Conservation (phyloP, 2,797 vertebrate genomes). For the Zalophus californianus region DNA sequence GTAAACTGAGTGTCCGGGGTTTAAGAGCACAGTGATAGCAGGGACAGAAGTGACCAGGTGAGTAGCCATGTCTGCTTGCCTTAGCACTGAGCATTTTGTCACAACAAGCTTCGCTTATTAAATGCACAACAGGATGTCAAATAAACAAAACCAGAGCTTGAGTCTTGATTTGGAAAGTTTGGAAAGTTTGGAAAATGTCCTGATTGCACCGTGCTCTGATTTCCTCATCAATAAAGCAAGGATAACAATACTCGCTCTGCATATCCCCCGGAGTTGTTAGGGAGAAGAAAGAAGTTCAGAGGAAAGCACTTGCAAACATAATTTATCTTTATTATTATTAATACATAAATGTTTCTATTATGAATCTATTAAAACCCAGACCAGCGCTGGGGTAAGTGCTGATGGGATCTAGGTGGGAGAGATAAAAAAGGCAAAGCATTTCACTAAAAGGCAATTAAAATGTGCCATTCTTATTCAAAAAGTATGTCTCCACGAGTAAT, state of each 20-base stretch:
- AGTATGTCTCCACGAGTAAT: constrained; percentile 42
- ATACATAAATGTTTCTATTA: constrained; percentile 61
- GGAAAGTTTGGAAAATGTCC: not conserved
- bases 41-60: not conserved
- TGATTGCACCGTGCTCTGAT: not conserved
- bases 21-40: not conserved
- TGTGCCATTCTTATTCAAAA: not conserved
- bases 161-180: too few relatives aligned
- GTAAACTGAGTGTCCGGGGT: too few relatives aligned
- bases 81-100: accelerated
- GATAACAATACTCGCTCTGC: not conserved
- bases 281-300: not conserved
- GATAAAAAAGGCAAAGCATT: not conserved
- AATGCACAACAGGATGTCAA: too few relatives aligned
- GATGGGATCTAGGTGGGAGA: not conserved
- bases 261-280: not conserved
- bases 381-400: constrained; percentile 17
- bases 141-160: not conserved
- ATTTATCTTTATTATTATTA: constrained; percentile 69
- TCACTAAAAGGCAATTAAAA: constrained; percentile 70
- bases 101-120: not conserved
- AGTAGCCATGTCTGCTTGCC: not conserved
- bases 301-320: not conserved
- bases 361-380: constrained; percentile 37
- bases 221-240: not conserved